A percentile compares a stretch with the other conserved stretches of the same genome.
phyloP scores from a whole-genome alignment of 2,888 invertebrate genomes.

The Notocelia uddmanniana region DNA sequence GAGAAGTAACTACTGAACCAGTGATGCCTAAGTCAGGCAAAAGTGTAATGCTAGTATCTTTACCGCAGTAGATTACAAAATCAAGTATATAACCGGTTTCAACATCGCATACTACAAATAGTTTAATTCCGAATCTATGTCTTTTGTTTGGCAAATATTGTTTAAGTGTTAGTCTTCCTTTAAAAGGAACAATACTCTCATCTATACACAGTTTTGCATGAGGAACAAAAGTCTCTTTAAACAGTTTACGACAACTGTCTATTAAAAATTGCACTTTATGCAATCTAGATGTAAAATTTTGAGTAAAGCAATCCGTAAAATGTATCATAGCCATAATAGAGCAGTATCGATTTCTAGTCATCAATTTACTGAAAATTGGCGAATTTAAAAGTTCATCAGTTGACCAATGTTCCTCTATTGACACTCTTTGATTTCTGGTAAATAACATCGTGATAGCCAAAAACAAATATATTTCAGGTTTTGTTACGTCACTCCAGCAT shows the following conservation, averaged over 20 bases:
- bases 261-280: too few species aligned
- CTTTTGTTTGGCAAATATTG: neutral
- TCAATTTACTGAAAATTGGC: too few species aligned
- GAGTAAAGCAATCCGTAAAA: too few species aligned
- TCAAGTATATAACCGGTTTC: neutral
- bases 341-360: too few species aligned
- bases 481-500: conserved; percentile 7
- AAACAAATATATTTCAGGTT: conserved; percentile 15
- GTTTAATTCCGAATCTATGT: neutral
- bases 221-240: too few species aligned
- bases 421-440: conserved; percentile 13
- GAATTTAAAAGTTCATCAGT: too few species aligned
- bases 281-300: too few species aligned
- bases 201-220: too few species aligned
- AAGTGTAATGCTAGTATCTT: neutral
- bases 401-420: conserved; percentile 20
- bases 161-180: neutral
- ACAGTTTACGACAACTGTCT: too few species aligned
- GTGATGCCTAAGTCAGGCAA: conserved; percentile 17
- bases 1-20: conserved; percentile 15
- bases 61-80: neutral
- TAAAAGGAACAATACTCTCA: neutral
- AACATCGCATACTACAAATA: neutral
- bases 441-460: conserved; percentile 17
- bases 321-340: too few species aligned